Base-by-base conservation (phyloP, 2,113 vertebrate species). In the Myotis lucifugus region DNA sequence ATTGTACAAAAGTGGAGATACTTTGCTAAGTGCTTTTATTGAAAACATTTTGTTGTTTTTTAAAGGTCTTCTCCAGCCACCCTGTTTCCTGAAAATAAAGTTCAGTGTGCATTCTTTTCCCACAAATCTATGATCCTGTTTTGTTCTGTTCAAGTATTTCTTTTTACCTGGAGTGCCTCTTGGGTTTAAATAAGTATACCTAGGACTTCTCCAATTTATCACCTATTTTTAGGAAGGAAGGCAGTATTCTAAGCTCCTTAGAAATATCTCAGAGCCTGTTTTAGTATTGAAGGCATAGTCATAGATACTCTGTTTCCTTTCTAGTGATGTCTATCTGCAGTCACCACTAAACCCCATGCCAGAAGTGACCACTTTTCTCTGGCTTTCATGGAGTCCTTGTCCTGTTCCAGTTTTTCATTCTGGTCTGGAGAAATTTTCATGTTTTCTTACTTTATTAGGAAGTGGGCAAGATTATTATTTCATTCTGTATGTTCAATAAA, bases 311-410 rank as follows among this genome's bases (percentile, higher is more conserved):
- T 9, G 7, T 88, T 93, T 72, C 78, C 18, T 88, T 94, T 90
- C 59, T 12, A 59, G 42, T 15, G 52, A 77, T 76, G n/a, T 88
- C 77, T 91, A 15, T 67, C 37, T 92, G 56, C 12, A 74, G 0
- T 92, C 66, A 79, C 59, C 40, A 61, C 34, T 72, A 85, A 66
- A 73, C 50, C n/a, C 23, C 37, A 93, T 83, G 67, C n/a, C 83
- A 88, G 50, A 89, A 94, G 23, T 69, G 77, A 48, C 46, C n/a
- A 82, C 56, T 89, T 85, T 81, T 92, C 59, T 93, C 32, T 91
- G 19, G 8, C 66, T 91, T 83, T 79, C 40, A 79, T 37, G 77
- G 74, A 89, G 13, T 54, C 34, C 90, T 79, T 94, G 21, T 69
- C 21, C 46, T 88, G 29, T 85, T 59, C 37, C 46, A 79, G 1